Evolutionary conservation across 2,113 vertebrate species (phyloP).

Genomic region (Hyaena hyaena): DNA sequence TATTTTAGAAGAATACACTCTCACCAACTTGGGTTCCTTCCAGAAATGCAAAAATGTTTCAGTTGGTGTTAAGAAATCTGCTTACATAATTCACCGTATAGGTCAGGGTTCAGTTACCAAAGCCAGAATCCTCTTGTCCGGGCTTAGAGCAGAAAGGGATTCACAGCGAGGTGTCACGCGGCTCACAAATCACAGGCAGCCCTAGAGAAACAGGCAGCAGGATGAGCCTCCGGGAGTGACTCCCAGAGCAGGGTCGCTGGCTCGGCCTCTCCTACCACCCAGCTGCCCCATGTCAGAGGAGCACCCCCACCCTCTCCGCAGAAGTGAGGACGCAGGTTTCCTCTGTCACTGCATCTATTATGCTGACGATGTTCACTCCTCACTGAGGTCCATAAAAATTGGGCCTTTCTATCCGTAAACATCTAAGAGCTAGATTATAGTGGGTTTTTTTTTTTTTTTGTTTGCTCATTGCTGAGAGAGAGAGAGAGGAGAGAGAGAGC

Average conservation of each 20-base stretch:
- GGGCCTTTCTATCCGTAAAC: too few species aligned
- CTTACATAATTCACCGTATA: neutral
- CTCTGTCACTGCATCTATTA: accelerated
- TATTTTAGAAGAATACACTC: neutral
- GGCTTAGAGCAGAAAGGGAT: neutral
- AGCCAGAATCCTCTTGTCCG: neutral
- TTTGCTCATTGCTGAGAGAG: too few species aligned
- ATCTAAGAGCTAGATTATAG: neutral
- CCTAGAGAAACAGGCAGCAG: neutral
- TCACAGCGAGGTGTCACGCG: too few species aligned
- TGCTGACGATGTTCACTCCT: neutral
- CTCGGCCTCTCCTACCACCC: too few species aligned
- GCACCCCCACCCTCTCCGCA: neutral
- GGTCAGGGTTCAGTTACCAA: constrained; percentile 53
- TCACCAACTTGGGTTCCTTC: constrained; percentile 34
- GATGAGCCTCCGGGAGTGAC: neutral
- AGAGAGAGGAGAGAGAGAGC: too few species aligned
- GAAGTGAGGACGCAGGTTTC: neutral
- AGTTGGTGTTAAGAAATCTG: constrained; percentile 34
- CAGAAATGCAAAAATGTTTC: constrained; percentile 22
- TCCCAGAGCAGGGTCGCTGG: neutral
- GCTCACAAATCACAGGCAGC: neutral
- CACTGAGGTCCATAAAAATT: neutral
- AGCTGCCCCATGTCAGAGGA: neutral
- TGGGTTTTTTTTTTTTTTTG: too few species aligned